Percentiles rank a stretch among this genome's conserved stretches.
These are phyloP conservation scores for Actinopyga echinites DNA, from an alignment of 53 echinoderm and acorn worm species.

Conservation along the genomic window DNA sequence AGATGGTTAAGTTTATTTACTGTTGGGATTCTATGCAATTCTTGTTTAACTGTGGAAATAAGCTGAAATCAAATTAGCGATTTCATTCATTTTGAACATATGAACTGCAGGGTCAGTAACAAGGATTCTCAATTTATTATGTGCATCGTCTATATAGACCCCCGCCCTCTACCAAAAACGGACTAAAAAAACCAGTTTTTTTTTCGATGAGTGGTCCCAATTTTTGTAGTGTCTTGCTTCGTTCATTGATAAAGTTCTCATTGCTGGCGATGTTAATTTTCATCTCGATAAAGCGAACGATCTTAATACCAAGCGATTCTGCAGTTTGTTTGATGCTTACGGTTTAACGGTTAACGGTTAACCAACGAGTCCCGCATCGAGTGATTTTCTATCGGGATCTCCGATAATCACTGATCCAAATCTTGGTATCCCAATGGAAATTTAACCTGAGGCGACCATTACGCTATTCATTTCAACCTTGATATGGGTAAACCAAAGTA, in stretches of 20 bases:
- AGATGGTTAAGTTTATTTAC: no score
- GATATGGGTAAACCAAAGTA: background rate
- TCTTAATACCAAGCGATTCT: conserved; percentile 16
- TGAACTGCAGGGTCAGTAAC: conserved; percentile 6
- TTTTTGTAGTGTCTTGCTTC: conserved; percentile 6
- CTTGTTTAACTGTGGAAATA: conserved; percentile 7
- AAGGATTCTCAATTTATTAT: background rate
- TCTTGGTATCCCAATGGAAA: background rate
- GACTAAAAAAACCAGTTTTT: conserved; percentile 4
- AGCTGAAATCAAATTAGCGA: background rate
- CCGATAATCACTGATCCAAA: background rate
- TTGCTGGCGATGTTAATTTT: conserved; percentile 45
- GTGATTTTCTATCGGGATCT: background rate
- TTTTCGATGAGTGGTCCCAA: background rate
- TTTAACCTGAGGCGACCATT: background rate
- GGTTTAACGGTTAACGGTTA: background rate
- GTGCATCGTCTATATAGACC: conserved; percentile 15
- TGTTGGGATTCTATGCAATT: conserved; percentile 20
- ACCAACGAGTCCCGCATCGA: background rate
- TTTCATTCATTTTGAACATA: conserved; percentile 45
- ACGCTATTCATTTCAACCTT: background rate
- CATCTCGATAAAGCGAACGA: conserved; percentile 28
- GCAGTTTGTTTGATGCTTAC: background rate
- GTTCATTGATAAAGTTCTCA: background rate
- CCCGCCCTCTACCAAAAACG: conserved; percentile 4